These are phyloP conservation scores for Mamestra configurata DNA, from an alignment of 1,140 invertebrate species.

Conservation along the genomic window DNA sequence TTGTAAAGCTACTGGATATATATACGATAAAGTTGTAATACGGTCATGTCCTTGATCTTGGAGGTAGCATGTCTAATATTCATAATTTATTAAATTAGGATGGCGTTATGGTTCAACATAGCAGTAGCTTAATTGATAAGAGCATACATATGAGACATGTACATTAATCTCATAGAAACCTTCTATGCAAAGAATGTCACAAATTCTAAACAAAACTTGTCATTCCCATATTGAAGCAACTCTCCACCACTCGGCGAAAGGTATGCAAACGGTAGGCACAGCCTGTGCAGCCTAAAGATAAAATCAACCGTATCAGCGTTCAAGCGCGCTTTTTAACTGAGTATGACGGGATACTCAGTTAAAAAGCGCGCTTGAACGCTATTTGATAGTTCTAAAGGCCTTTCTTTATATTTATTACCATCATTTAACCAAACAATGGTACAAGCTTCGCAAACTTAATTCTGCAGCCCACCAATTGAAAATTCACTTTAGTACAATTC, in stretches of 20 bases:
- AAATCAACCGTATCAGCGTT: conserved; percentile 58
- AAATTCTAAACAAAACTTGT: background rate
- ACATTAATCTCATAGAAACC: too few species aligned
- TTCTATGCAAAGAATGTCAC: too few species aligned
- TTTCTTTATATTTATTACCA: conserved; percentile 82
- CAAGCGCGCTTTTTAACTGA: conserved; percentile 68
- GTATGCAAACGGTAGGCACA: background rate
- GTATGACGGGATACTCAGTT: conserved; percentile 52
- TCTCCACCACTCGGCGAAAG: background rate
- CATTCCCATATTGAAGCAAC: background rate
- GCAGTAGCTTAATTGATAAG: too few species aligned
- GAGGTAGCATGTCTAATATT: too few species aligned
- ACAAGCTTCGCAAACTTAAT: conserved; percentile 62
- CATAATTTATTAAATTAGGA: too few species aligned
- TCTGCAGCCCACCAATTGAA: background rate
- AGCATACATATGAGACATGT: too few species aligned
- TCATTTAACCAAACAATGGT: conserved; percentile 84
- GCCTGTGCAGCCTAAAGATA: background rate
- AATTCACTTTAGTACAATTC: conserved; percentile 47
- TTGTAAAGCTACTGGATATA: conserved; percentile 18
- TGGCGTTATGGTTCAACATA: too few species aligned
- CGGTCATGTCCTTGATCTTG: background rate
- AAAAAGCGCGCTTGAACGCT: conserved; percentile 71
- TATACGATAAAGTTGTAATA: background rate
- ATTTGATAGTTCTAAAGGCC: conserved; percentile 79